Evolutionary conservation across 2,888 invertebrate genomes (phyloP).

Genomic region (Drosophila rellima): DNA sequence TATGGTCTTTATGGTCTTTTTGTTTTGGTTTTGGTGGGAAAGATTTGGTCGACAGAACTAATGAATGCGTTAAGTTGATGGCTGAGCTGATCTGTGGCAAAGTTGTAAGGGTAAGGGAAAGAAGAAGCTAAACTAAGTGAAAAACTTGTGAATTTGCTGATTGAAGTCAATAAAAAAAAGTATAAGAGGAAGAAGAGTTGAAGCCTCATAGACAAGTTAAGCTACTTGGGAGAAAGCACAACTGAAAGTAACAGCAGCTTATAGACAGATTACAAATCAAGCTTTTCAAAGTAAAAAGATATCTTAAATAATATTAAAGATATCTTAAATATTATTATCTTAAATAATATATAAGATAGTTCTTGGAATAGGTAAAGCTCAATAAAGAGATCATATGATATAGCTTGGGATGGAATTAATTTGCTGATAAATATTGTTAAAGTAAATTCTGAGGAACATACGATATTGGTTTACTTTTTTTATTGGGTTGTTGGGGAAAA

Average conservation of each 20-base stretch:
- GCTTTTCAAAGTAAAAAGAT: not conserved
- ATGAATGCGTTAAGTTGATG: constrained; percentile 27
- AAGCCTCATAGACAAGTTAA: not conserved
- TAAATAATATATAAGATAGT: not conserved
- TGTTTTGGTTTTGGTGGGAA: constrained; percentile 40
- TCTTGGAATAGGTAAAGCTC: not conserved
- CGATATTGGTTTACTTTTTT: not conserved
- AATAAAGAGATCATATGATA: not conserved
- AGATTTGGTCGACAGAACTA: constrained; percentile 33
- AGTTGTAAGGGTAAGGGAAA: constrained; percentile 5
- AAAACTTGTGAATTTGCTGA: constrained; percentile 30
- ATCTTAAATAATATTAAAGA: not conserved
- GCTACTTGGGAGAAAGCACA: constrained; percentile 18
- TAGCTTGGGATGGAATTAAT: not conserved
- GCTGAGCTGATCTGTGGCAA: constrained; percentile 2
- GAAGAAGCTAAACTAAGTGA: constrained; percentile 9
- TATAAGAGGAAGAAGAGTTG: not conserved
- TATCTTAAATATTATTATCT: not conserved
- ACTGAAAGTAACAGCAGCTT: constrained; percentile 3
- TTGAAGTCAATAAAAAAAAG: constrained; percentile 3
- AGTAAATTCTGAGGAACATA: not conserved
- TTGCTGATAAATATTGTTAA: too few species aligned
- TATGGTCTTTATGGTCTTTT: constrained; percentile 49
- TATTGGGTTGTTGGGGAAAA: not conserved
- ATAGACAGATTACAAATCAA: constrained; percentile 4